Conservation (phyloP, 2,113 vertebrate genomes). For the Cathartes aura region DNA sequence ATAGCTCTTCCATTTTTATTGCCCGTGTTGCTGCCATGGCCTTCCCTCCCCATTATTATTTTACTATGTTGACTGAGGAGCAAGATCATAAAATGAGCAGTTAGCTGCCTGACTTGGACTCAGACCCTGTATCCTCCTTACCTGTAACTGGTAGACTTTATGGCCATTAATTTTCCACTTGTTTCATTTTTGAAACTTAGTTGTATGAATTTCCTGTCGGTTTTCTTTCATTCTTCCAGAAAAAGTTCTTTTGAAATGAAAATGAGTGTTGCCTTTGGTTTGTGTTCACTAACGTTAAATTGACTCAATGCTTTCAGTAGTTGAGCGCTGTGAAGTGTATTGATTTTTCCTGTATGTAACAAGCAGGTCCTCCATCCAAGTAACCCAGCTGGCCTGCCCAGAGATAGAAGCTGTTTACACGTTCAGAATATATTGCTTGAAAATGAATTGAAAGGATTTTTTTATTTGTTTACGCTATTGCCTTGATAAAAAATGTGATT, state of each 20-base stretch:
- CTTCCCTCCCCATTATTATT: not conserved
- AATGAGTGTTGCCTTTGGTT: not conserved
- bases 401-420: not conserved
- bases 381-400: not conserved
- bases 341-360: not conserved
- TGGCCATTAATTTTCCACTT: not conserved
- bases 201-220: not conserved
- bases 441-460: not conserved
- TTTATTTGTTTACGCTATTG: not conserved
- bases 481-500: not conserved
- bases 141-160: not conserved
- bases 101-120: not conserved
- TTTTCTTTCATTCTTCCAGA: not conserved
- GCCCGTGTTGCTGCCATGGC: not conserved
- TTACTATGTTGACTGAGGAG: not conserved
- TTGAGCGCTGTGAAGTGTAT: not conserved
- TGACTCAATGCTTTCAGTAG: accelerated
- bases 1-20: not conserved
- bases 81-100: not conserved
- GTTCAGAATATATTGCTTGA: not conserved
- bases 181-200: not conserved
- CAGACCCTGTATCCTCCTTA: not conserved
- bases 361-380: not conserved
- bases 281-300: not conserved
- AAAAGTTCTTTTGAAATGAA: not conserved